Evolutionary conservation across 2,113 vertebrate genomes (phyloP).

Genomic region (Coptodon bakossiorum): DNA sequence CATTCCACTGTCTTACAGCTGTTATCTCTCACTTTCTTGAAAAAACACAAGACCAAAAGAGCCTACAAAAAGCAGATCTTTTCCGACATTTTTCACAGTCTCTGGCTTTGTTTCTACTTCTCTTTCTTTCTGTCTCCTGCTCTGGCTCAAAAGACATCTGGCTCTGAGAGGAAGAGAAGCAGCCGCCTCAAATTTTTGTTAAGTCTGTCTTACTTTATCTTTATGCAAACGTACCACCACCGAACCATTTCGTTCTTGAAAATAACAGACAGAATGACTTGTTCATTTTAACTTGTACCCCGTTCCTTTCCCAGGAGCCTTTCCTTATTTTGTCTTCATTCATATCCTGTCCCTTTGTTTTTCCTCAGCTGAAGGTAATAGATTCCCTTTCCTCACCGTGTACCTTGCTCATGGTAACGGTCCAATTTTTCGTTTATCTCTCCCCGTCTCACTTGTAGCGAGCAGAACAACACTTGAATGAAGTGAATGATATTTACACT

Average conservation of each 20-base stretch:
- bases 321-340: not conserved
- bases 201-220: constrained; percentile 13
- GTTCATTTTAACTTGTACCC: not conserved
- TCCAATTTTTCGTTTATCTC: not conserved
- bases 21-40: not conserved
- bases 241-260: not conserved
- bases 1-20: not conserved
- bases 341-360: not conserved
- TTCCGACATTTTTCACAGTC: not conserved
- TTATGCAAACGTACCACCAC: not conserved
- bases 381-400: not conserved
- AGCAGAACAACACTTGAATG: not conserved
- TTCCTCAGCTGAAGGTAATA: not conserved
- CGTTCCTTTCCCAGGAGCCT: not conserved
- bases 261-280: not conserved
- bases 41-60: not conserved
- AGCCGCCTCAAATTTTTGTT: not conserved
- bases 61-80: not conserved
- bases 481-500: not conserved
- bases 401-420: not conserved
- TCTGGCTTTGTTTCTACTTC: not conserved
- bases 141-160: constrained; percentile 25
- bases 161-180: constrained; percentile 28
- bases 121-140: not conserved
- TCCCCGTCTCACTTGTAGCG: not conserved